Evolutionary conservation across 2,113 vertebrate genomes (phyloP).

Genomic region (Motacilla alba): DNA sequence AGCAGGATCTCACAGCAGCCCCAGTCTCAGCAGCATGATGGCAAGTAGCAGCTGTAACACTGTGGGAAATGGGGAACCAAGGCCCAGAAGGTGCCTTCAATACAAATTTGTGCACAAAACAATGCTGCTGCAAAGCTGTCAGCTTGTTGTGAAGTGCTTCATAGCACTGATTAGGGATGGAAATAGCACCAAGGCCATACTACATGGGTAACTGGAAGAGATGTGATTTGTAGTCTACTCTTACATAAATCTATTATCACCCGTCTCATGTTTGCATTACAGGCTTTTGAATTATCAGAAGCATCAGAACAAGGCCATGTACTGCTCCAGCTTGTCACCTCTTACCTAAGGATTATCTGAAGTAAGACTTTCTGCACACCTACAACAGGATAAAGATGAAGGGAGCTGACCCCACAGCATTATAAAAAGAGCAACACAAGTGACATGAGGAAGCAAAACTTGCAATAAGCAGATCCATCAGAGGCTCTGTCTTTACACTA

Average conservation of each 20-base stretch:
- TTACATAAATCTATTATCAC: not conserved
- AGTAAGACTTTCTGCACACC: not conserved
- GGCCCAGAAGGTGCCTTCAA: not conserved
- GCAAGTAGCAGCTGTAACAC: not conserved
- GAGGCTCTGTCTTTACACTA: not conserved
- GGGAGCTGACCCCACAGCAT: not conserved
- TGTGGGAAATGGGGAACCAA: not conserved
- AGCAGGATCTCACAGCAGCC: fast-evolving
- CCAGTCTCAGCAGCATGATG: not conserved
- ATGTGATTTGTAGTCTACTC: not conserved
- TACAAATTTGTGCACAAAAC: not conserved
- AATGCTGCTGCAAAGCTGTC: not conserved
- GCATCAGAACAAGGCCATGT: not conserved
- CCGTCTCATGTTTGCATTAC: not conserved
- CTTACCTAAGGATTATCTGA: not conserved
- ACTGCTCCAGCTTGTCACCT: not conserved
- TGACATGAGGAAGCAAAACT: not conserved
- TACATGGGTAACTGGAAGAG: not conserved
- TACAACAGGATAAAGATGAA: not conserved
- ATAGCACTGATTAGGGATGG: not conserved
- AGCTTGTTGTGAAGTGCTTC: not conserved
- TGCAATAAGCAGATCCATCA: not conserved
- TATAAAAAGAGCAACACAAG: not conserved
- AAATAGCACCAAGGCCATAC: not conserved
- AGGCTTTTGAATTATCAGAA: not conserved